A percentile compares a stretch with the other conserved stretches of the same genome.
Evolutionary conservation across 2,797 vertebrate genomes (phyloP).

Genomic region (Momotus momota): DNA sequence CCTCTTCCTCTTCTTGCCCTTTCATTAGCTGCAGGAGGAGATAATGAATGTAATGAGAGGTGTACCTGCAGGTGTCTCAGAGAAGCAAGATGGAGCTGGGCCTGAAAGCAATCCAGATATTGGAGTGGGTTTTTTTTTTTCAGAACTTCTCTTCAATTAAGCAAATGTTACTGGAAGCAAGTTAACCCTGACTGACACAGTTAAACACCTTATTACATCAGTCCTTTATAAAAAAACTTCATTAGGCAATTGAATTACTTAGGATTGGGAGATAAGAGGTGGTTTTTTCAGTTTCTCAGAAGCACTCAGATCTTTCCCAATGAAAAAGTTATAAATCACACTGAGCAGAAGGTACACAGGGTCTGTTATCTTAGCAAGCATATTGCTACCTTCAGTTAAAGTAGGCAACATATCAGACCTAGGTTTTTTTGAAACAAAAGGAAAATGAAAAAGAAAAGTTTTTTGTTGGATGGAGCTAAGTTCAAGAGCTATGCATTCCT

Average conservation of each 20-base stretch:
- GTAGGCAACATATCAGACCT: neutral
- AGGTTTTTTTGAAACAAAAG: neutral
- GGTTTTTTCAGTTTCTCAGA: neutral
- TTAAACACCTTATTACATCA: neutral
- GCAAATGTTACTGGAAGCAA: neutral
- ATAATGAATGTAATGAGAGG: neutral
- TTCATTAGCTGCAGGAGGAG: neutral
- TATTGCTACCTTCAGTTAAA: neutral
- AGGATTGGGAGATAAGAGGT: neutral
- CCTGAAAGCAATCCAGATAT: neutral
- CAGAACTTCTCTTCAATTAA: neutral
- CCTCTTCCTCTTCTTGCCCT: neutral
- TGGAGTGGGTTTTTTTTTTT: too few relatives aligned
- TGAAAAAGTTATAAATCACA: neutral
- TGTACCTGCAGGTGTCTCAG: neutral
- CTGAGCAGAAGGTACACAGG: neutral
- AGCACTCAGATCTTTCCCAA: neutral
- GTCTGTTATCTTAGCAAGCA: neutral
- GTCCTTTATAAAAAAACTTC: neutral
- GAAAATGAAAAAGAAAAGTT: neutral
- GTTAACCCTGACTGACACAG: neutral
- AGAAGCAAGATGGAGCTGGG: neutral
- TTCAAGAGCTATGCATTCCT: neutral
- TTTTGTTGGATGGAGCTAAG: neutral
- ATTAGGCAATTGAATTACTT: neutral